Base-by-base conservation (phyloP, 2,113 vertebrate species). In the Philantomba maxwellii region DNA sequence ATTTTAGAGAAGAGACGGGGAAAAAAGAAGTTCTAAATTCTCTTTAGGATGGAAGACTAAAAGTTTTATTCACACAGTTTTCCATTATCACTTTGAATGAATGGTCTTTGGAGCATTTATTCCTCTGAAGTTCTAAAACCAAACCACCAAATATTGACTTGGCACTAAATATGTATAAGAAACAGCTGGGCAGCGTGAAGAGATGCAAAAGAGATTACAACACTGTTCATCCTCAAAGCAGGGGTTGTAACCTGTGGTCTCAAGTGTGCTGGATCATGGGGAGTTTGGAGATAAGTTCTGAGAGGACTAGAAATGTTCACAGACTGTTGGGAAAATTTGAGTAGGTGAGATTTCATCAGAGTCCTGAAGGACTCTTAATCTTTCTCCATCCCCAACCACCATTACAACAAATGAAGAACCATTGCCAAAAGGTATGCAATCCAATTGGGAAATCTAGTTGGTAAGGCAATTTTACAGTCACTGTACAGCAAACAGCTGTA, bases 121-220 rank as follows among this genome's bases (percentile, higher is more conserved):
- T 95, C n/a, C 70, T 91, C 25, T 94, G 45, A 95, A 78, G n/a
- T 91, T 83, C 96, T 21, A 87, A 95, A 95, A 66, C 7, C 28
- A 95, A 95, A 30, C 13, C 11, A 51, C 28, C 28, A 93, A 66
- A 84, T 84, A 49, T 88, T 49, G 86, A 28, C 26, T 55, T 26
- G 57, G 28, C 1, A 53, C 21, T 26, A 51, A 5, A 49, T 49
- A 36, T 14, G 7, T 64, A 2, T 30, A 25, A 45, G 53, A 80
- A 66, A 60, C 47, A 82, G 57, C 12, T 64, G 51, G 57, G 7
- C 11, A 78, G 17, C 5, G 0, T 82, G 45, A 87, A 33, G 26
- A 87, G 36, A 45, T 78, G 10, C 25, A 91, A 45, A 39, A 80
- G 28, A 30, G 23, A 4, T 7, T 53, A 57, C 7, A 43, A 17